phyloP scores from a whole-genome alignment of 92 coral and sea anemone genomes.

The Epizoanthus stellaris region DNA sequence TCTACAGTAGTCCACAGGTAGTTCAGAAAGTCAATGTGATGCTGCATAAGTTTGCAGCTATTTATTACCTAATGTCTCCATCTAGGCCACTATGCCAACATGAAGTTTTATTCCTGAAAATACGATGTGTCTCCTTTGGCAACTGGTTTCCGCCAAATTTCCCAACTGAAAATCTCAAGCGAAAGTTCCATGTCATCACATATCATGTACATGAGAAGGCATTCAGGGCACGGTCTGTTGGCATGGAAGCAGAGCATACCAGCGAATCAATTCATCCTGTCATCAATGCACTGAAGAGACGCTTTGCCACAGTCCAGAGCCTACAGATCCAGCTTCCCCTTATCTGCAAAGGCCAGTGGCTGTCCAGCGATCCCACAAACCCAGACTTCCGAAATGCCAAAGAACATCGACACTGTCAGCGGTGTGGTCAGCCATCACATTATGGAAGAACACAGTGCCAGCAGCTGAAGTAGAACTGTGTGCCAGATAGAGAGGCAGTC shows the following conservation, averaged over 20 bases:
- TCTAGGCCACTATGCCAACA: background rate
- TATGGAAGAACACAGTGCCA: too few species aligned
- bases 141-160: background rate
- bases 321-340: background rate
- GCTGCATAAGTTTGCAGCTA: background rate
- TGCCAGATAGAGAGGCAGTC: too few species aligned
- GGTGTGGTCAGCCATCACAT: too few species aligned
- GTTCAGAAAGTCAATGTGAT: background rate
- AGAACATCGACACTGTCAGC: background rate
- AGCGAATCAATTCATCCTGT: constrained; percentile 36
- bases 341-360: constrained; percentile 12
- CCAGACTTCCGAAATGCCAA: background rate
- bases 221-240: background rate
- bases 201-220: background rate
- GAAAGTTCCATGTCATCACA: background rate
- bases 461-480: too few species aligned
- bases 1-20: background rate
- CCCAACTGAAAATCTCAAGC: background rate
- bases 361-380: constrained; percentile 2
- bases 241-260: constrained; percentile 3
- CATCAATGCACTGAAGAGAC: background rate
- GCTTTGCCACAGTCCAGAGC: constrained; percentile 11
- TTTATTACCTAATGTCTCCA: background rate
- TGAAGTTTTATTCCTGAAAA: background rate
- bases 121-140: background rate